phyloP scores from a whole-genome alignment of 2,113 vertebrate species.

The Trogon melanurus region DNA sequence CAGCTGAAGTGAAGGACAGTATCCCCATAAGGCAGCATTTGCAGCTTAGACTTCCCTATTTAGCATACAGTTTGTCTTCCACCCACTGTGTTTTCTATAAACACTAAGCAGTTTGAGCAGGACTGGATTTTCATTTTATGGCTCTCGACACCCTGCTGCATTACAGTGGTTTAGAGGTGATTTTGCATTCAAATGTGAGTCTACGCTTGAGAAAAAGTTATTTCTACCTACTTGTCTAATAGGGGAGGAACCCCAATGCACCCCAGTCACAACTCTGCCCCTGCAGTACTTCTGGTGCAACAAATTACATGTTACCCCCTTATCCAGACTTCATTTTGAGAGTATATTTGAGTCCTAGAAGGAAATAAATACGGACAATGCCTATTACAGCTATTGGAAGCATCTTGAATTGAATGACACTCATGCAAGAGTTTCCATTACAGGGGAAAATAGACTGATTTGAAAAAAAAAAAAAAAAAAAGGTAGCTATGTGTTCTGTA shows the following conservation, averaged over 20 bases:
- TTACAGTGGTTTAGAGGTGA: background rate
- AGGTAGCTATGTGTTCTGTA: background rate
- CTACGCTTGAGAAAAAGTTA: background rate
- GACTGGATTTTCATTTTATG: background rate
- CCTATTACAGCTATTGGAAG: background rate
- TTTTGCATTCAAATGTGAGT: background rate
- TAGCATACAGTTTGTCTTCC: background rate
- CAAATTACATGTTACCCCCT: background rate
- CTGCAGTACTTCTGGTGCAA: background rate
- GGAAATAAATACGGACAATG: background rate
- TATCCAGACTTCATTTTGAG: background rate
- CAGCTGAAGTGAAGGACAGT: background rate
- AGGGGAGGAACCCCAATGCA: background rate
- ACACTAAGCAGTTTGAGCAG: background rate
- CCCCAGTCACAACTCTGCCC: background rate
- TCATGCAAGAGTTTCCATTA: background rate
- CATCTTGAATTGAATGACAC: background rate
- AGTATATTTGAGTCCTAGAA: background rate
- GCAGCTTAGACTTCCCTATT: background rate
- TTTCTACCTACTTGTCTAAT: background rate
- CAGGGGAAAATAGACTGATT: background rate
- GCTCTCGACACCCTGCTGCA: background rate
- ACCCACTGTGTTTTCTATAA: background rate
- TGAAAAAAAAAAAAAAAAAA: background rate
- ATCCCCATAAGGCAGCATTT: background rate